Percentiles rank a stretch among this genome's conserved stretches.
phyloP scores from a whole-genome alignment of 2,797 vertebrate species.

The Platyrinchus mystaceus region DNA sequence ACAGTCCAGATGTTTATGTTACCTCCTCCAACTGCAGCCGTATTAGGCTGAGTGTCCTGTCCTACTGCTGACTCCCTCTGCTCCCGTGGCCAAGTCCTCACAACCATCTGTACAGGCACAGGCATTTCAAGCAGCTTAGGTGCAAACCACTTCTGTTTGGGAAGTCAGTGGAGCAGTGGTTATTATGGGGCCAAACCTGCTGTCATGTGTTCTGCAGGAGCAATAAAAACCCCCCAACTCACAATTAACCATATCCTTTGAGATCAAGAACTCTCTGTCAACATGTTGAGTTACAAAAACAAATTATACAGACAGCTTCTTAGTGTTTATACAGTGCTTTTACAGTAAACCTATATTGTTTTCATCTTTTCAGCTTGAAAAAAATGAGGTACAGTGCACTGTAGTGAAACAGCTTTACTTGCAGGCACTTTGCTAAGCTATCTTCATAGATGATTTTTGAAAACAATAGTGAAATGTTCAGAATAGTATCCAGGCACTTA shows the following conservation, averaged over 20 bases:
- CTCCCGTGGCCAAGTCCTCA: accelerated
- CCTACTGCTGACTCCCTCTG: neutral
- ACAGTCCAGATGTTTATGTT: neutral
- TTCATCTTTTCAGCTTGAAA: neutral
- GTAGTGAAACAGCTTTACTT: neutral
- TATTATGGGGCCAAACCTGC: neutral
- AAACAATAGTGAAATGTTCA: neutral
- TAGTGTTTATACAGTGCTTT: neutral
- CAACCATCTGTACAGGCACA: neutral
- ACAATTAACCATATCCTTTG: neutral
- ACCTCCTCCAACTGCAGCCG: neutral
- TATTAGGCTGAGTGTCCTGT: neutral
- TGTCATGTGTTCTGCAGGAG: neutral
- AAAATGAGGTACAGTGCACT: neutral
- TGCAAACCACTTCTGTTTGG: neutral
- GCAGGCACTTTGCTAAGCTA: neutral
- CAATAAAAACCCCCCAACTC: neutral
- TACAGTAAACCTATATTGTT: neutral
- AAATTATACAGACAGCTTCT: neutral
- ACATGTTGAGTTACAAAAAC: neutral
- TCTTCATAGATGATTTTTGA: neutral
- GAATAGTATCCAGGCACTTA: neutral
- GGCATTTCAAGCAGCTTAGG: neutral
- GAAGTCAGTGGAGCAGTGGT: neutral
- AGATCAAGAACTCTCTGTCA: neutral